Evolutionary conservation across 1,140 invertebrate species (phyloP).

Genomic region (Rhynchophorus ferrugineus): DNA sequence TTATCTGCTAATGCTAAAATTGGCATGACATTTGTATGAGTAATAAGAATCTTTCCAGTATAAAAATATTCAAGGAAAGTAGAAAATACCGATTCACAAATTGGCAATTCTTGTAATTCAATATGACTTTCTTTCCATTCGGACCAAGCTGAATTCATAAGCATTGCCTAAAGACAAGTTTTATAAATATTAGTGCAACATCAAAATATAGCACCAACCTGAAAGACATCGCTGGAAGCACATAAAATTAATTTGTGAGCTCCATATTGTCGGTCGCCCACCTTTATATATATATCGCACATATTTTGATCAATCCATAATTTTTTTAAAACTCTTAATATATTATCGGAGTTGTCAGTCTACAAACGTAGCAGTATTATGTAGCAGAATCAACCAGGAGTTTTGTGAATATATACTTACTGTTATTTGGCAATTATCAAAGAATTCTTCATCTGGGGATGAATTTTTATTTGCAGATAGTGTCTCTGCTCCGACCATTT

Average conservation of each 20-base stretch:
- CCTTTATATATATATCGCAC: conserved; percentile 36
- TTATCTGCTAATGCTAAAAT: conserved; percentile 86
- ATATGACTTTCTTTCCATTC: conserved; percentile 81
- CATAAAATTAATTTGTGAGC: conserved; percentile 88
- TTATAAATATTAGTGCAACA: background rate
- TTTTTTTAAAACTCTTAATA: conserved; percentile 33
- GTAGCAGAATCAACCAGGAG: background rate
- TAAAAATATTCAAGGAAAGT: conserved; percentile 90
- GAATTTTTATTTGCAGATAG: too few relatives aligned
- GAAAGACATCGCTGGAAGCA: conserved; percentile 92
- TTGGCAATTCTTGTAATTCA: conserved; percentile 75
- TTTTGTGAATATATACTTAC: conserved; percentile 5
- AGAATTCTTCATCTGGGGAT: conserved; percentile 15
- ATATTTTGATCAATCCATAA: conserved; percentile 34
- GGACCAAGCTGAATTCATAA: conserved; percentile 88
- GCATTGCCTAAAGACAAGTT: conserved; percentile 65
- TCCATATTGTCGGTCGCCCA: conserved; percentile 60
- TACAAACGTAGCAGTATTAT: conserved; percentile 8
- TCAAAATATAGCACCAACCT: conserved; percentile 47
- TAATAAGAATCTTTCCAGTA: conserved; percentile 82
- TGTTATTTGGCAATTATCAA: conserved; percentile 19
- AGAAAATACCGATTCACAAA: conserved; percentile 77
- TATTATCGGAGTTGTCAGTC: conserved; percentile 35
- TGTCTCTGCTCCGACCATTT: too few relatives aligned
- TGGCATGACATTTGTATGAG: conserved; percentile 73